Evolutionary conservation across 2,888 invertebrate species (phyloP).

Genomic region (Oligia fasciuncula): DNA sequence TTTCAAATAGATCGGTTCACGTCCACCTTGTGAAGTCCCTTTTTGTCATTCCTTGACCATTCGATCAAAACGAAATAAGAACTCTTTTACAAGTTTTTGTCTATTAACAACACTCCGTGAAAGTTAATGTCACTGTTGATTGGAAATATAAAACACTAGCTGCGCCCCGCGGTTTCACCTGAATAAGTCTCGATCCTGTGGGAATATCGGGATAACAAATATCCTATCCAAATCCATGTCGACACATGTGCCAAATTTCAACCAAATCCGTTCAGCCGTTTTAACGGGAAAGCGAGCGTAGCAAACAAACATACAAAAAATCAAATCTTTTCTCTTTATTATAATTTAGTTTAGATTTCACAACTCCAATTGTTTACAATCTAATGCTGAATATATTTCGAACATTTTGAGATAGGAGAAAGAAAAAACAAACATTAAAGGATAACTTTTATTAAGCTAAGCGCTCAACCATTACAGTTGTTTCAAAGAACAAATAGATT

Average conservation of each 20-base stretch:
- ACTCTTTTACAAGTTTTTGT: conserved; percentile 75
- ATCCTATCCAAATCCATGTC: background rate
- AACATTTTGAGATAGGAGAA: conserved; percentile 51
- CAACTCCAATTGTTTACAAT: conserved; percentile 42
- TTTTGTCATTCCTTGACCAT: conserved; percentile 79
- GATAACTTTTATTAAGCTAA: conserved; percentile 84
- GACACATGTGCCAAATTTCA: background rate
- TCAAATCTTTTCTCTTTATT: background rate
- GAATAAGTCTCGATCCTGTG: background rate
- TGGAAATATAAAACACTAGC: conserved; percentile 60
- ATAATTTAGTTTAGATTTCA: conserved; percentile 31
- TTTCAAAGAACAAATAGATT: conserved; percentile 90
- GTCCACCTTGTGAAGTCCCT: conserved; percentile 74
- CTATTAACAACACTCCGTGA: conserved; percentile 70
- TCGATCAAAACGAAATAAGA: conserved; percentile 78
- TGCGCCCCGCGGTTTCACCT: conserved; percentile 33
- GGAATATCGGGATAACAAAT: background rate
- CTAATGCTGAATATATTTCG: conserved; percentile 39
- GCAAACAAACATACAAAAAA: background rate
- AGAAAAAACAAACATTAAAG: conserved; percentile 77
- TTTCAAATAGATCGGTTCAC: conserved; percentile 77
- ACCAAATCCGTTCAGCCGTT: background rate
- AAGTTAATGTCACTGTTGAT: conserved; percentile 76
- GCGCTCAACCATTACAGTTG: conserved; percentile 88
- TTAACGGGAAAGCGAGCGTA: background rate